Percentiles rank a stretch among this genome's conserved stretches.
phyloP scores from a whole-genome alignment of 2,888 invertebrate genomes.

The Noctua janthina region DNA sequence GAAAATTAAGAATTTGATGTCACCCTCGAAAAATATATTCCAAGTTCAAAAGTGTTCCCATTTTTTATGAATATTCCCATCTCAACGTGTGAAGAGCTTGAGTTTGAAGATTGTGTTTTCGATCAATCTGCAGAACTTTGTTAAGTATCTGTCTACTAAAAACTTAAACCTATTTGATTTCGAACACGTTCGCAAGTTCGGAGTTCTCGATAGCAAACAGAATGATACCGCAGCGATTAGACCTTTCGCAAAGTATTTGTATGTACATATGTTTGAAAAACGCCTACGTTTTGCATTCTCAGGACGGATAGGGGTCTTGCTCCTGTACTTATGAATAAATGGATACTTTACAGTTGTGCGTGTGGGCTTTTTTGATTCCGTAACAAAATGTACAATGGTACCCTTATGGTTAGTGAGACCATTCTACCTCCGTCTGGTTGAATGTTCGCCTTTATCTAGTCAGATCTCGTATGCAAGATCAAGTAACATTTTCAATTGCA shows the following conservation, averaged over 20 bases:
- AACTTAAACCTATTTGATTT: conserved; percentile 47
- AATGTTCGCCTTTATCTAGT: conserved; percentile 31
- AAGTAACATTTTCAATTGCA: conserved; percentile 41
- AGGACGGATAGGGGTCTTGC: conserved; percentile 52
- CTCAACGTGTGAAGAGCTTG: conserved; percentile 9
- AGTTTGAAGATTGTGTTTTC: conserved; percentile 33
- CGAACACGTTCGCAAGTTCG: conserved; percentile 33
- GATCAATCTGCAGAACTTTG: conserved; percentile 45
- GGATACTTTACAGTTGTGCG: conserved; percentile 57
- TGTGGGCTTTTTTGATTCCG: conserved; percentile 52
- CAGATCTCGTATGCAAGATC: conserved; percentile 15
- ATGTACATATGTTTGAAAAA: conserved; percentile 57
- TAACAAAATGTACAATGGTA: conserved; percentile 39
- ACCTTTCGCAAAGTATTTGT: conserved; percentile 53
- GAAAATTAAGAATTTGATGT: conserved; percentile 26
- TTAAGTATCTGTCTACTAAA: conserved; percentile 35
- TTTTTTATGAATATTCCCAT: conserved; percentile 29
- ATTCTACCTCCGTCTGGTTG: conserved; percentile 22
- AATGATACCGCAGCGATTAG: conserved; percentile 50
- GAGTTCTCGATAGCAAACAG: conserved; percentile 31
- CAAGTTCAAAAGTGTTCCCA: conserved; percentile 29
- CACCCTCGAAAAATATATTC: conserved; percentile 18
- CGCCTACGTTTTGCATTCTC: conserved; percentile 60
- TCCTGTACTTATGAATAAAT: conserved; percentile 60
- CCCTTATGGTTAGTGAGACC: conserved; percentile 37